Conservation (phyloP, 2,888 invertebrate genomes). For the Oligia fasciuncula region DNA sequence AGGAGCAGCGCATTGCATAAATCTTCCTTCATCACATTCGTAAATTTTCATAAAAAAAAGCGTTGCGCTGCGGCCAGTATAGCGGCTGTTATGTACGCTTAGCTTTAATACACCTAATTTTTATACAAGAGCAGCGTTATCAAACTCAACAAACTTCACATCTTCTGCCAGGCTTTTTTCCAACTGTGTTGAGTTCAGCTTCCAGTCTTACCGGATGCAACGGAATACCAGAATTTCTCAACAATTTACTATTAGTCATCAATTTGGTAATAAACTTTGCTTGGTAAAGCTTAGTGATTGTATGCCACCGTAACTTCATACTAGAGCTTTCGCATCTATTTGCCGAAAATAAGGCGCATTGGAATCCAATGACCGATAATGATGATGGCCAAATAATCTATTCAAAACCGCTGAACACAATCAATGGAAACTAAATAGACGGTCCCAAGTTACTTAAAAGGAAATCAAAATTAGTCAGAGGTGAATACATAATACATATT, state of each 20-base stretch:
- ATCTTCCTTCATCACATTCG: not conserved
- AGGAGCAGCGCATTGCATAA: not conserved
- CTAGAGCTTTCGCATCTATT: not conserved
- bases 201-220: not conserved
- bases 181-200: not conserved
- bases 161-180: not conserved
- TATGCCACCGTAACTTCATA: not conserved
- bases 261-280: not conserved
- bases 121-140: not conserved
- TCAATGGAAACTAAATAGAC: conserved; percentile 1
- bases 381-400: conserved; percentile 16
- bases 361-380: conserved; percentile 2
- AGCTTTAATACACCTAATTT: not conserved
- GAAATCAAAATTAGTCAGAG: conserved; percentile 9
- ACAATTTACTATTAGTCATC: not conserved
- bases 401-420: not conserved
- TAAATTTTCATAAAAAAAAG: not conserved
- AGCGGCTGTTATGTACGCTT: not conserved
- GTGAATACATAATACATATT: conserved; percentile 18
- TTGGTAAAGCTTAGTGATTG: not conserved
- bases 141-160: not conserved
- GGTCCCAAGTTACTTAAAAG: not conserved
- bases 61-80: not conserved
- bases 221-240: not conserved
- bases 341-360: not conserved